Evolutionary conservation across 2,113 vertebrate species (phyloP), one percentile per base, ranked within the genome.

Genomic region (Pygathrix nemaeus): DNA sequence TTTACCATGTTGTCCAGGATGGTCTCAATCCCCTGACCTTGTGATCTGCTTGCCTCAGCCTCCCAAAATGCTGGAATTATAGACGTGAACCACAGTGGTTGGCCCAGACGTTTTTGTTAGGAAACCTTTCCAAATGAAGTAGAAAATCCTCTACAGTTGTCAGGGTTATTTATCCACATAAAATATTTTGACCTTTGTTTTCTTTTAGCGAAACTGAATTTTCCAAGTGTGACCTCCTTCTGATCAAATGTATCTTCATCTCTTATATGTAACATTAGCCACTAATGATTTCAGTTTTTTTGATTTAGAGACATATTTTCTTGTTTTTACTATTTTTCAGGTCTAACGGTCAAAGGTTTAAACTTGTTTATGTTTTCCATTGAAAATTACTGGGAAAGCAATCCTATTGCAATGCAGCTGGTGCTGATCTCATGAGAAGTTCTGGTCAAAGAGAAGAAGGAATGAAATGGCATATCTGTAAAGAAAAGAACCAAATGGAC

Each of bases 171-270:
- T 95, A 80, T 50, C 83, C 72, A 89, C 45, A 95, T 40, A 73
- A 90, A 94, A 86, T 85, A 81, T n/a, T 57, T 66, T 89, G 68
- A 86, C 78, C 20, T 97, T 93, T 93, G n/a, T 75, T 95, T 73
- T 83, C 32, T 57, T 94, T 85, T 17, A 78, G 57, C 30, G 43
- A 61, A 78, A 80, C 17, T 72, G 38, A 91, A 73, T 78, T 95
- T 94, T 85, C 40, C 85, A 88, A 59, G 11, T 25, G 68, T 48
- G 57, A 8, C 20, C 92, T 85, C 32, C n/a, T 68, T 73, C n/a
- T 50, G 25, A 61, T 78, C 61, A 43, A 35, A 50, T 61, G 16
- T 68, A 38, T 50, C 48, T 84, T 66, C 8, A 6, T 57, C 11
- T 80, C 30, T 43, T 45, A 10, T 59, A 38, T 27, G 27, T 3